Conservation (phyloP, 2,888 invertebrate genomes). For the Synanthedon formicaeformis region DNA sequence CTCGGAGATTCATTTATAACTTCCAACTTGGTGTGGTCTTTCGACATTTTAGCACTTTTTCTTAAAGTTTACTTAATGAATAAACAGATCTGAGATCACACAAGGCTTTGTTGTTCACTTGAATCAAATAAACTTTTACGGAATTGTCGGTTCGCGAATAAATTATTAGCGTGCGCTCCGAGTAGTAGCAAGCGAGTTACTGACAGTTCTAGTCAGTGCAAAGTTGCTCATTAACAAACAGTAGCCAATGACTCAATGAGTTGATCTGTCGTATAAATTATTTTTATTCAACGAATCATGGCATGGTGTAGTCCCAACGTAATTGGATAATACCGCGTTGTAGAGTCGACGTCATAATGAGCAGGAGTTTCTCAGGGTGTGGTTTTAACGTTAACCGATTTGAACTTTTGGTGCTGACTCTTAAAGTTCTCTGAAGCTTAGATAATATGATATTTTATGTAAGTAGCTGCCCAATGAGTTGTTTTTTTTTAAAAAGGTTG, state of each 20-base stretch:
- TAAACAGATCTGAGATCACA: background rate
- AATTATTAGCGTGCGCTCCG: background rate
- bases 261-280: slow-evolving; percentile 16
- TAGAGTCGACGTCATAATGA: too few species aligned
- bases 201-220: background rate
- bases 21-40: slow-evolving; percentile 18
- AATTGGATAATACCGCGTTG: too few species aligned
- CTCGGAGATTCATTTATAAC: slow-evolving; percentile 24
- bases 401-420: too few species aligned
- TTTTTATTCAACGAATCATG: background rate
- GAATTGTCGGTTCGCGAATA: too few species aligned
- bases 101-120: background rate
- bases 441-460: too few species aligned
- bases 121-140: too few species aligned
- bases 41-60: slow-evolving; percentile 9
- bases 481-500: too few species aligned
- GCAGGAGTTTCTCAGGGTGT: too few species aligned
- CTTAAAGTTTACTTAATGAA: background rate
- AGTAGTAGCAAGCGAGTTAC: background rate
- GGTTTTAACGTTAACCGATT: too few species aligned
- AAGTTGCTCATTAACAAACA: background rate
- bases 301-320: background rate
- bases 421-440: too few species aligned
- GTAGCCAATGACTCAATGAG: slow-evolving; percentile 19
- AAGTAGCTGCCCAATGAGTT: too few species aligned